These are phyloP conservation scores for Imbricaverruca yamaguchii DNA, from an alignment of 2,888 invertebrate genomes.

Conservation along the genomic window DNA sequence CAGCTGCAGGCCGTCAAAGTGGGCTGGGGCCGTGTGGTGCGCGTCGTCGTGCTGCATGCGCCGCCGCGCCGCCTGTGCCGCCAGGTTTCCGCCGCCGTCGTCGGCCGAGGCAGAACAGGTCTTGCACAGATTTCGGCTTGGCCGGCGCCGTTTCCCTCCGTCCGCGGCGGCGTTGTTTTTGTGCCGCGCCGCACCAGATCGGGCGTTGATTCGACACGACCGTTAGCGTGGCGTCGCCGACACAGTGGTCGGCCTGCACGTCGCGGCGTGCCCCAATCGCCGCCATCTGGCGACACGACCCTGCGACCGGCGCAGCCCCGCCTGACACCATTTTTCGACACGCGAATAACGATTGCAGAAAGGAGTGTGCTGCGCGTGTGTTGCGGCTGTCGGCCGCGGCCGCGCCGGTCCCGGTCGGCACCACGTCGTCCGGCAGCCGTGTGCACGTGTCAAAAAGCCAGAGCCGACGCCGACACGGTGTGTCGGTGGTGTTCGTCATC, in stretches of 20 bases:
- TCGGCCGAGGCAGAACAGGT: neutral
- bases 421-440: too few species aligned
- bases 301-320: neutral
- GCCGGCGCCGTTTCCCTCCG: neutral
- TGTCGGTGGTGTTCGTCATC: too few species aligned
- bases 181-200: neutral
- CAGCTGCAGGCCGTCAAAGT: neutral
- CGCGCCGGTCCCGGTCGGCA: too few species aligned
- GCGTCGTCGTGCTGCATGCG: neutral
- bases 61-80: neutral
- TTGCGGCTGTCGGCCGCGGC: neutral
- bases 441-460: neutral
- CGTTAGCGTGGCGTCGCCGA: neutral
- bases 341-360: neutral
- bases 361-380: neutral
- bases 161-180: neutral
- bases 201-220: conserved; percentile 3
- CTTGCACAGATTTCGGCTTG: neutral
- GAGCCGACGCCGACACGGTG: neutral
- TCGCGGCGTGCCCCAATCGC: neutral
- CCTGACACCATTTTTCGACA: neutral
- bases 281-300: neutral
- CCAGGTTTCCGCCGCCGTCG: neutral
- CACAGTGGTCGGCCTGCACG: neutral
- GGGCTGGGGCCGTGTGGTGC: too few species aligned